These are phyloP conservation scores for Pipistrellus pipistrellus DNA, from an alignment of 2,797 vertebrate genomes.

Conservation along the genomic window DNA sequence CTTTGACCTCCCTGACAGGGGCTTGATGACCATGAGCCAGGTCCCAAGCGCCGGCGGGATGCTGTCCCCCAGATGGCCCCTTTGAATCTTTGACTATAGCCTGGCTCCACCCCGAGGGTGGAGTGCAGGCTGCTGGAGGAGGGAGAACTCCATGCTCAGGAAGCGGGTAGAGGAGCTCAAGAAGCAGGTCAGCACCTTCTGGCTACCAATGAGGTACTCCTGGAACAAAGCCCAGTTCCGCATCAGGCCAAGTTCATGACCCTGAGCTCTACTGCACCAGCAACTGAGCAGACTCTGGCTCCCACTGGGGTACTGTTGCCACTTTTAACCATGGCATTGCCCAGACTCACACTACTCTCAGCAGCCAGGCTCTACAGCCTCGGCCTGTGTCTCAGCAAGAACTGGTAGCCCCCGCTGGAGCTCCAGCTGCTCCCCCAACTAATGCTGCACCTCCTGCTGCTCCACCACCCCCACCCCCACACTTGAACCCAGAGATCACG, in stretches of 20 bases:
- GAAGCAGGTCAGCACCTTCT: constrained; percentile 96
- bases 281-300: constrained; percentile 94
- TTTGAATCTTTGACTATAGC: constrained; percentile 92
- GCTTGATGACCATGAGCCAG: constrained; percentile 93
- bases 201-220: constrained; percentile 98
- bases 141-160: constrained; percentile 94
- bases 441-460: constrained; percentile 92
- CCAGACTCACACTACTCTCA: constrained; percentile 98
- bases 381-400: constrained; percentile 96
- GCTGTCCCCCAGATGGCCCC: constrained; percentile 93
- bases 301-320: constrained; percentile 94
- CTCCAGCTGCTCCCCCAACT: constrained; percentile 91
- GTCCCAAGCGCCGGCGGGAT: constrained; percentile 95
- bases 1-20: constrained; percentile 89
- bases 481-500: constrained; percentile 96
- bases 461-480: constrained; percentile 91
- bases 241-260: constrained; percentile 97
- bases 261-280: constrained; percentile 94
- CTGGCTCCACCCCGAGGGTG: constrained; percentile 89
- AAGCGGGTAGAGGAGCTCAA: constrained; percentile 97
- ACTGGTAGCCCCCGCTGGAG: constrained; percentile 93
- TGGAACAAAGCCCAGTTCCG: constrained; percentile 99
- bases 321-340: constrained; percentile 98
- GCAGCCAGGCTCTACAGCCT: constrained; percentile 96
- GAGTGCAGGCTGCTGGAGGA: constrained; percentile 97